Evolutionary conservation across 2,797 vertebrate genomes (phyloP), one percentile per base, ranked within the genome.

Genomic region (Falco columbarius): DNA sequence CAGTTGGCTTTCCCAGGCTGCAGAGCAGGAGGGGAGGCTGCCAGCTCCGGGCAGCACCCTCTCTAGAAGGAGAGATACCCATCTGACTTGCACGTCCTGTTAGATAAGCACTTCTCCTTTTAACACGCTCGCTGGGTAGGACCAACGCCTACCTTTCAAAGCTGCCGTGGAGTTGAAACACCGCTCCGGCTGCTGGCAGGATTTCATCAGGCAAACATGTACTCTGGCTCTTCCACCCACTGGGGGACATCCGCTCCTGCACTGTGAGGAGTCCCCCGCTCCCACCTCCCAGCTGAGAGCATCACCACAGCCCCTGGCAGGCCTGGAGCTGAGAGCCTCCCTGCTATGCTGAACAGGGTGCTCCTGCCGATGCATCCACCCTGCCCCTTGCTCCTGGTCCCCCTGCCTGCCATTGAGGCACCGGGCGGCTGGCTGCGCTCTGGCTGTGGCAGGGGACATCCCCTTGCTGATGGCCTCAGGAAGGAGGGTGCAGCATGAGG

Each of bases 161-260:
- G 71, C 90, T 46, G 87, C 54, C 68, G 3, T 12, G 4, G 3
- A 40, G 55, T 22, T 56, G 62, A 65, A 73, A 4, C 67, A 1
- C 21, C 0, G 3, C 65, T 88, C 19, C 27, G 1, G 58, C 77
- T 58, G 9, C 8, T 14, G 5, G 73, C 84, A 58, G 67, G 16
- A 19, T 70, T 73, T 19, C 44, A 29, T 3, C 71, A n/a, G 49
- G 26, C 4, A 1, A 70, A 19, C 6, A 0, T 0, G 1, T 21
- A 12, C 23, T 7, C 20, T 3, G 30, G 24, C 46, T 59, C 29
- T 26, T 54, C 63, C n/a, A 13, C 24, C 40, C 44, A 21, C 46
- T 3, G 0, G 5, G 32, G 24, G 83, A 30, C 0, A 3, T 26
- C 34, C 0, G 6, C 13, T 65, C 29, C 36, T 29, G 46, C 29